phyloP scores from a whole-genome alignment of 2,888 invertebrate species.

The Lumbricus terrestris region DNA sequence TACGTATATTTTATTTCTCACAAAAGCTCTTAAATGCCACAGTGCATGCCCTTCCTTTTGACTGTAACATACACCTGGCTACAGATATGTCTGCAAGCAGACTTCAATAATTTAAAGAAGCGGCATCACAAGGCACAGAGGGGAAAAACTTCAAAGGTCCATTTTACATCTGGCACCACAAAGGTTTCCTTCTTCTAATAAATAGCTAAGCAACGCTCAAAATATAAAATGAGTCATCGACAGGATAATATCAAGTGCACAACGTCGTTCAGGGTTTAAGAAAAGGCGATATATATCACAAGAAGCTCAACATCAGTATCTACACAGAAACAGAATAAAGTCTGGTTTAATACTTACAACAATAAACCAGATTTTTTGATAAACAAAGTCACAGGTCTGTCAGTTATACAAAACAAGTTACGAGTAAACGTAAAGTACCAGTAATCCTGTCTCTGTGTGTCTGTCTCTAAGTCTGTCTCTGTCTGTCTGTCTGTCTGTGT shows the following conservation, averaged over 20 bases:
- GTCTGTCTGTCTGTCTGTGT: background rate
- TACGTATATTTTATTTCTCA: background rate
- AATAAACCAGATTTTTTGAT: background rate
- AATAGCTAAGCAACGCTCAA: background rate
- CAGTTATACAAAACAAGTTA: background rate
- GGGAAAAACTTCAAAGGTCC: background rate
- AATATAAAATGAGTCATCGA: background rate
- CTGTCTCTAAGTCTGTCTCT: background rate
- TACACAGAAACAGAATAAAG: background rate
- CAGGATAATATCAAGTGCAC: background rate
- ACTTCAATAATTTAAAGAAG: background rate
- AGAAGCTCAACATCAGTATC: background rate
- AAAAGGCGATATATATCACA: background rate
- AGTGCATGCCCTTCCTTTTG: background rate
- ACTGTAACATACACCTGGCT: background rate
- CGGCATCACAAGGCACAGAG: background rate
- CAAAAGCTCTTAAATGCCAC: background rate
- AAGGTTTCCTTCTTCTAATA: background rate
- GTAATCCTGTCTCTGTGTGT: no score
- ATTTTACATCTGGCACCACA: background rate
- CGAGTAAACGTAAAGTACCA: background rate
- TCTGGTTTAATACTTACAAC: background rate
- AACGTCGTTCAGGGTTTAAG: background rate
- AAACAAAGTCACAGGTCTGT: no score
- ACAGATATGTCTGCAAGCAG: background rate